These are phyloP conservation scores for Sialis lutaria DNA, from an alignment of 2,888 invertebrate genomes.

Conservation along the genomic window DNA sequence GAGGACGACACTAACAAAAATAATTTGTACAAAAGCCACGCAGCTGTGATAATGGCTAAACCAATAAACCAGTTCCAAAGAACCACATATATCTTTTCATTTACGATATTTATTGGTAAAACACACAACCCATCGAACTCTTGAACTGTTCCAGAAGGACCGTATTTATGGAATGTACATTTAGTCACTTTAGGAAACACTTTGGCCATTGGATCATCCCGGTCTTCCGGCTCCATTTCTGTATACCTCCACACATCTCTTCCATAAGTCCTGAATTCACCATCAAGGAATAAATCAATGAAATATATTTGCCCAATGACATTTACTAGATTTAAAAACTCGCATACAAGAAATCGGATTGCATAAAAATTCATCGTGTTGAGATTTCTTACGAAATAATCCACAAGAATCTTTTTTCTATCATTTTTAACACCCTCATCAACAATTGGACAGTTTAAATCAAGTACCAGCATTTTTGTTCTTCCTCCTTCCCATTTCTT, in stretches of 20 bases:
- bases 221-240: slow-evolving; percentile 75
- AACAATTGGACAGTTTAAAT: slow-evolving; percentile 72
- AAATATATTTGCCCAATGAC: slow-evolving; percentile 85
- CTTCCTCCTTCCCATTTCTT: slow-evolving; percentile 88
- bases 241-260: slow-evolving; percentile 79
- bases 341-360: slow-evolving; percentile 75
- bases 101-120: slow-evolving; percentile 79
- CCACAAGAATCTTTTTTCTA: slow-evolving; percentile 66
- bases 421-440: slow-evolving; percentile 67
- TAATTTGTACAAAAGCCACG: slow-evolving; percentile 64
- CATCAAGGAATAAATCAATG: slow-evolving; percentile 80
- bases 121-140: slow-evolving; percentile 85
- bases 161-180: slow-evolving; percentile 91
- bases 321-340: slow-evolving; percentile 74
- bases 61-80: slow-evolving; percentile 90
- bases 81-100: slow-evolving; percentile 89
- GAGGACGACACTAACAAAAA: slow-evolving; percentile 61
- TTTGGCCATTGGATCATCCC: slow-evolving; percentile 67
- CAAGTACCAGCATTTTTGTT: slow-evolving; percentile 78
- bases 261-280: slow-evolving; percentile 84
- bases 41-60: slow-evolving; percentile 60
- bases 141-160: slow-evolving; percentile 83
- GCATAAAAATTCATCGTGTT: slow-evolving; percentile 82
- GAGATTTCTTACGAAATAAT: slow-evolving; percentile 62
- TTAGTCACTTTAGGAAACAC: slow-evolving; percentile 88